Evolutionary conservation across 2,888 invertebrate genomes (phyloP).

Genomic region (Pandemis corylana): DNA sequence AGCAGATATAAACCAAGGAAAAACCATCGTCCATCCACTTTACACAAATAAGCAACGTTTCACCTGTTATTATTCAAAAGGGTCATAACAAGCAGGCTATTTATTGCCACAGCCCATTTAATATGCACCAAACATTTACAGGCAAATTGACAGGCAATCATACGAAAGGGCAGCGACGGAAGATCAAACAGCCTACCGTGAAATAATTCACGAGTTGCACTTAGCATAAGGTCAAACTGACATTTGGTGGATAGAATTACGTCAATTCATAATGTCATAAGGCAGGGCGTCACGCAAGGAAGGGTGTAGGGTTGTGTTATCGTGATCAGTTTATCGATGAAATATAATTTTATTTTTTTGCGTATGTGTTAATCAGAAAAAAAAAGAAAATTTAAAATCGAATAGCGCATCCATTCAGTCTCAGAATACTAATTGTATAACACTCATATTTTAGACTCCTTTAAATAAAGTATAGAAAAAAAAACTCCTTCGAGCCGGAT

Average conservation of each 20-base stretch:
- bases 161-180: slow-evolving; percentile 73
- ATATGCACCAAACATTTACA: slow-evolving; percentile 52
- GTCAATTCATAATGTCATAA: slow-evolving; percentile 66
- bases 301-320: slow-evolving; percentile 55
- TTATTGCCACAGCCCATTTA: slow-evolving; percentile 26
- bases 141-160: slow-evolving; percentile 73
- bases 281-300: slow-evolving; percentile 68
- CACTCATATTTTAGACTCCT: too few species aligned
- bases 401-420: neutral
- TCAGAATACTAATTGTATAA: too few species aligned
- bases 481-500: slow-evolving; percentile 79
- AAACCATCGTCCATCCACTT: neutral
- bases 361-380: neutral
- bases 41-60: neutral
- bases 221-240: slow-evolving; percentile 84
- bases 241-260: slow-evolving; percentile 77
- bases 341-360: neutral
- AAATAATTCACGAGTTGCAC: slow-evolving; percentile 73
- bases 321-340: slow-evolving; percentile 6
- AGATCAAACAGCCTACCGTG: slow-evolving; percentile 72
- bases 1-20: neutral
- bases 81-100: slow-evolving; percentile 9
- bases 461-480: slow-evolving; percentile 40
- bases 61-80: slow-evolving; percentile 6
- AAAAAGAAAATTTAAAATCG: neutral